A percentile compares a stretch with the other conserved stretches of the same genome.
These are phyloP conservation scores for Ernsta delagoae DNA, from an alignment of 2,888 invertebrate genomes.

Conservation along the genomic window DNA sequence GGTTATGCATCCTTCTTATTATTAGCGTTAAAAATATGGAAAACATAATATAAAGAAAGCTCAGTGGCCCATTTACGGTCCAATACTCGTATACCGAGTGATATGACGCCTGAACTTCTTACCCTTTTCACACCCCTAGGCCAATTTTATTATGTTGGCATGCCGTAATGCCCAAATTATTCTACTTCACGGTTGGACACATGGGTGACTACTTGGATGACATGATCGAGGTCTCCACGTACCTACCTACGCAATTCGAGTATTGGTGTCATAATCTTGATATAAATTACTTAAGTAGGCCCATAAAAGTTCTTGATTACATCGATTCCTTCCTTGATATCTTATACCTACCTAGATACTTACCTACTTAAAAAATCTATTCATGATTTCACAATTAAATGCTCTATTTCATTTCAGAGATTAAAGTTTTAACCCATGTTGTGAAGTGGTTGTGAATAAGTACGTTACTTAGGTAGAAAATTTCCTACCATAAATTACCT, in stretches of 20 bases:
- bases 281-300: neutral
- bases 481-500: no score
- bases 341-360: no score
- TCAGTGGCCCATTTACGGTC: constrained; percentile 15
- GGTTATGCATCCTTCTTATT: no score
- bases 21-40: no score
- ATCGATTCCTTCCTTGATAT: neutral
- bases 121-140: constrained; percentile 17
- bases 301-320: neutral
- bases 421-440: no score
- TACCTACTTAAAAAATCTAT: no score
- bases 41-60: no score
- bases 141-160: constrained; percentile 22
- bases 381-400: no score
- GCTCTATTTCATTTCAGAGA: no score
- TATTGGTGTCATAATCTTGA: constrained; percentile 11
- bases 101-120: constrained; percentile 19
- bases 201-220: constrained; percentile 22
- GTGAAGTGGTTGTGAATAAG: no score
- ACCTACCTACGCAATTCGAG: constrained; percentile 18
- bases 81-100: constrained; percentile 6
- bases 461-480: no score
- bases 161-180: constrained; percentile 21
- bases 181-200: constrained; percentile 14
- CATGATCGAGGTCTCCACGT: constrained; percentile 5